Conservation (phyloP, 1,140 invertebrate genomes). For the Metaphire vulgaris region DNA sequence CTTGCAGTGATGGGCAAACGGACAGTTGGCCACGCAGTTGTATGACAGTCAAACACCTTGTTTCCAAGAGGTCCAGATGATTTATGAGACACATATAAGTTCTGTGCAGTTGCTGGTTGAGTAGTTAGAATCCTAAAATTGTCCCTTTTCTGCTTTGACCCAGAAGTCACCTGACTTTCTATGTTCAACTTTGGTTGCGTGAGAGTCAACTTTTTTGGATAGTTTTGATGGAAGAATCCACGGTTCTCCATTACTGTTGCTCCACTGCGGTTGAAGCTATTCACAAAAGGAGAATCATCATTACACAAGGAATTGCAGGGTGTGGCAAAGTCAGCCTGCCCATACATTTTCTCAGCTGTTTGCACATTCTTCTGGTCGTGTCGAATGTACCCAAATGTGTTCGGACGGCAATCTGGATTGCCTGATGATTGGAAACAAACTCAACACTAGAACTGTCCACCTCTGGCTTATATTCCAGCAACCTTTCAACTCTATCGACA, state of each 20-base stretch:
- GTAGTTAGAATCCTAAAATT: background rate
- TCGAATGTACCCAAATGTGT: conserved; percentile 90
- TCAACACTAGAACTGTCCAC: conserved; percentile 62
- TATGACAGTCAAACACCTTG: background rate
- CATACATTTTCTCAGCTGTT: background rate
- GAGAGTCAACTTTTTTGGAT: background rate
- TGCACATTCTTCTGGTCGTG: conserved; percentile 32
- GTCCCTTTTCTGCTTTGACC: too few relatives aligned
- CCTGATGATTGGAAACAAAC: conserved; percentile 93
- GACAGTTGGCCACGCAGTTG: background rate
- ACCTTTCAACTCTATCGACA: conserved; percentile 52
- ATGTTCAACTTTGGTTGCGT: background rate
- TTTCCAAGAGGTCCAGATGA: background rate
- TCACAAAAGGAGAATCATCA: background rate
- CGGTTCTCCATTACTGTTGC: too few relatives aligned
- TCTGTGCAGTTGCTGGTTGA: background rate
- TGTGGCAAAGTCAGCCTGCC: background rate
- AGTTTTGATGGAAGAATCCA: too few relatives aligned
- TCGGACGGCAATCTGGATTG: conserved; percentile 88
- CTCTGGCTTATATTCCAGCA: conserved; percentile 79
- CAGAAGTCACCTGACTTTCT: background rate
- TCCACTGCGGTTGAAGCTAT: background rate
- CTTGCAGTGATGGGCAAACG: too few relatives aligned
- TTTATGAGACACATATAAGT: background rate
- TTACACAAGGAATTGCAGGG: background rate